phyloP scores from a whole-genome alignment of 2,888 invertebrate genomes.

The Chesias legatella region DNA sequence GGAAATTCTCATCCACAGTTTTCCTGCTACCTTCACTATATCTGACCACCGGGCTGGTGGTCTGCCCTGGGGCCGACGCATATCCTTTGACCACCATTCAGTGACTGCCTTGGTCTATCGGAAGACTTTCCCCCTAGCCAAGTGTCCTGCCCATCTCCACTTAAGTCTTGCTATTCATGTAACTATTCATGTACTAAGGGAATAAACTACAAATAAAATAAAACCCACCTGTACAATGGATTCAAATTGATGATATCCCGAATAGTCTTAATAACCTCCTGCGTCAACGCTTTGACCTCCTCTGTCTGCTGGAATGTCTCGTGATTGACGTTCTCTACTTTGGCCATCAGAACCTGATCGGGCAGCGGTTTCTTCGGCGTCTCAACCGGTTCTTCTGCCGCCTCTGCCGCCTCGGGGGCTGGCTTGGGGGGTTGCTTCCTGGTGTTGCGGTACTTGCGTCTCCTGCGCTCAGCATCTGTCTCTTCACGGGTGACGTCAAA shows the following conservation, averaged over 20 bases:
- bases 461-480: constrained; percentile 79
- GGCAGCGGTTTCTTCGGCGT: constrained; percentile 42
- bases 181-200: too few relatives aligned
- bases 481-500: constrained; percentile 91
- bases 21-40: too few relatives aligned
- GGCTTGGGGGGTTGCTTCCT: constrained; percentile 40
- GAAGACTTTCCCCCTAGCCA: too few relatives aligned
- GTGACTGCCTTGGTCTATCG: too few relatives aligned
- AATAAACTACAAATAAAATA: not conserved
- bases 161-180: too few relatives aligned
- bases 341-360: constrained; percentile 89
- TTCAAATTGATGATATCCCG: constrained; percentile 98
- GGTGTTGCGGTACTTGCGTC: constrained; percentile 68
- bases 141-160: too few relatives aligned
- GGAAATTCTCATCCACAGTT: too few relatives aligned
- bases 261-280: constrained; percentile 98
- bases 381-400: constrained; percentile 32
- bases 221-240: constrained; percentile 89
- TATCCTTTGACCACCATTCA: too few relatives aligned
- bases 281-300: constrained; percentile 97
- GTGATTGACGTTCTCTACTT: constrained; percentile 95
- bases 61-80: too few relatives aligned
- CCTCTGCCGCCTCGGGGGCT: constrained; percentile 16
- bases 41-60: too few relatives aligned
- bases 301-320: constrained; percentile 94